phyloP scores from a whole-genome alignment of 2,888 invertebrate genomes.

The Nasonovia ribisnigri region DNA sequence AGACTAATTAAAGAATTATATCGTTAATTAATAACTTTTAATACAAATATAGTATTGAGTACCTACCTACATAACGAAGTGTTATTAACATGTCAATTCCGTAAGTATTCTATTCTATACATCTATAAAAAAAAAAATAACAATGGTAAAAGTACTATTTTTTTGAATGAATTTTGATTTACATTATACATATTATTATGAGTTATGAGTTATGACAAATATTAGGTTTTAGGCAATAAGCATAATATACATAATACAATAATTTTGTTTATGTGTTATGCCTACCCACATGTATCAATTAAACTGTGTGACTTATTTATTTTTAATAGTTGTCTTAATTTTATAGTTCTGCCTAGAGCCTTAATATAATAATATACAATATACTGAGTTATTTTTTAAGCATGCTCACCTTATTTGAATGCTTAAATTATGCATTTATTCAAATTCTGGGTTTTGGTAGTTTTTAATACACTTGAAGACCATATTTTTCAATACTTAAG shows the following conservation, averaged over 20 bases:
- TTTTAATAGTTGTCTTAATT: background rate
- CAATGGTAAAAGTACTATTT: too few species aligned
- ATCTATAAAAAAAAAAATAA: too few species aligned
- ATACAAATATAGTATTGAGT: background rate
- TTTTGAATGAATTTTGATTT: too few species aligned
- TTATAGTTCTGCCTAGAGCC: background rate
- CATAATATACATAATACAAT: too few species aligned
- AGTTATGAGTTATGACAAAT: background rate
- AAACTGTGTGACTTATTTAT: background rate
- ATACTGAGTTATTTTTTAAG: too few species aligned
- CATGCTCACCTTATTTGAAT: too few species aligned
- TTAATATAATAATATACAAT: background rate
- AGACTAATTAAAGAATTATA: background rate
- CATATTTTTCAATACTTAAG: too few species aligned
- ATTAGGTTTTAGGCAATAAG: background rate
- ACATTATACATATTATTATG: background rate
- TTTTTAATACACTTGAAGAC: too few species aligned
- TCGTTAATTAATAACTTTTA: background rate
- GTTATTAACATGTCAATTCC: background rate
- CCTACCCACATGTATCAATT: background rate
- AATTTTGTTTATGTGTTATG: background rate
- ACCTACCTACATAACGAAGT: background rate
- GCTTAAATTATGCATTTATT: too few species aligned
- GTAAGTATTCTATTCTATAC: slow-evolving; percentile 34
- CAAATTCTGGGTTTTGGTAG: too few species aligned